Evolutionary conservation across 2,113 vertebrate genomes (phyloP), one percentile per base, ranked within the genome.

Genomic region (Scortum barcoo): DNA sequence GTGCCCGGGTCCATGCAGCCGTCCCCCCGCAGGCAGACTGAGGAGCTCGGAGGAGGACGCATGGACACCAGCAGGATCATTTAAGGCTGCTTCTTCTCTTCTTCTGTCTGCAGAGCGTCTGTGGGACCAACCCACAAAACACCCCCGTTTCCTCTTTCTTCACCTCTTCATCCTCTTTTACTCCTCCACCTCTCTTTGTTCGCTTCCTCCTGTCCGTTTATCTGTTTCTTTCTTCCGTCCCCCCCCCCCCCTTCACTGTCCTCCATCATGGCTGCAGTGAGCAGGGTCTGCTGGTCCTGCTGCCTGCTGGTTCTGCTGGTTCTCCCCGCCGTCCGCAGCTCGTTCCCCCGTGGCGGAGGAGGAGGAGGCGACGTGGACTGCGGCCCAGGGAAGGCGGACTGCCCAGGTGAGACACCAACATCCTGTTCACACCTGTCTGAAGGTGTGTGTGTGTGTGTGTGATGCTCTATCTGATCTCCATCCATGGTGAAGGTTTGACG

Each of bases 371-470:
- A 87, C 8, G 86, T 87, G 68, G 88, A 92, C 62, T 95, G 94
- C 53, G 94, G 94, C 84, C 92, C 86, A 85, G 83, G 94, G 85
- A 91, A 94, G 94, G 48, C 56, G 80, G 95, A 94, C 88, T 96
- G 96, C 65, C 90, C 95, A 91, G 96, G 96, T 96, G 95, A 94
- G 86, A 44, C 50, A 0, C 56, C 0, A 7, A 9, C 61, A 3
- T 16, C 26, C 33, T 16, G 36, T 38, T 30, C 33, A 60, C 78
- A 81, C 81, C 61, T 20, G 72, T 24, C 53, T 71, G 72, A 13
- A 5, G 65, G 30, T 10, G 36, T 1, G 33, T 1, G 30, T 9
- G 73, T 62, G 44, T 6, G 5, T 7, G 1, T 72, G 16, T 46
- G 44, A 8, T 11, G 4, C 1, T 67, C 53, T n/a, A 7, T 48